Evolutionary conservation across 2,113 vertebrate genomes (phyloP).

Genomic region (Apeltes quadracus): DNA sequence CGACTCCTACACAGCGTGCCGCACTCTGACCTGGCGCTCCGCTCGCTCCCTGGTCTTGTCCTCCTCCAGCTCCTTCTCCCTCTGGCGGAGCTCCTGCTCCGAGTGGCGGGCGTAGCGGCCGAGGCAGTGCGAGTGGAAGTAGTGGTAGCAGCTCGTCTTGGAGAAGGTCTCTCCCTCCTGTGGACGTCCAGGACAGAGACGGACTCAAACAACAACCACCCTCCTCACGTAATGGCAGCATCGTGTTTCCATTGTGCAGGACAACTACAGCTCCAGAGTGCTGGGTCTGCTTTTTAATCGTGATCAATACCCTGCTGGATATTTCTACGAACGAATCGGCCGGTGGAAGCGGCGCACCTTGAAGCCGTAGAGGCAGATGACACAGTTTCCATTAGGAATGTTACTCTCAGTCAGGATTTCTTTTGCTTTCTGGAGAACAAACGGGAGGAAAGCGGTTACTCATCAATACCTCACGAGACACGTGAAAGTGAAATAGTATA

Average conservation of each 20-base stretch:
- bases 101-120: conserved; percentile 91
- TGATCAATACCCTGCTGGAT: neutral
- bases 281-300: neutral
- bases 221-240: neutral
- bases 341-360: conserved; percentile 77
- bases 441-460: neutral
- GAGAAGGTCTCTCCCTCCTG: conserved; percentile 93
- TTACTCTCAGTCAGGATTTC: conserved; percentile 97
- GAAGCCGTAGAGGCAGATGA: conserved; percentile 94
- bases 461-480: neutral
- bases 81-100: conserved; percentile 84
- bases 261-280: too few relatives aligned
- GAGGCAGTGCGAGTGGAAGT: conserved; percentile 96
- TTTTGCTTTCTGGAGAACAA: conserved; percentile 88
- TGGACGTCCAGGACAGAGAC: neutral
- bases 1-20: too few relatives aligned
- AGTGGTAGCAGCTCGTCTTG: conserved; percentile 95
- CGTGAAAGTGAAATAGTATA: neutral
- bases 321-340: neutral
- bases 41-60: conserved; percentile 73
- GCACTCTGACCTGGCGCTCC: conserved; percentile 54
- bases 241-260: neutral
- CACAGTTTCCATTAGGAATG: conserved; percentile 94
- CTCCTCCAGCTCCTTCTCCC: conserved; percentile 84
- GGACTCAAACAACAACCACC: neutral